Base-by-base conservation (phyloP, 2,797 vertebrate genomes). In the Myotis pilosus region DNA sequence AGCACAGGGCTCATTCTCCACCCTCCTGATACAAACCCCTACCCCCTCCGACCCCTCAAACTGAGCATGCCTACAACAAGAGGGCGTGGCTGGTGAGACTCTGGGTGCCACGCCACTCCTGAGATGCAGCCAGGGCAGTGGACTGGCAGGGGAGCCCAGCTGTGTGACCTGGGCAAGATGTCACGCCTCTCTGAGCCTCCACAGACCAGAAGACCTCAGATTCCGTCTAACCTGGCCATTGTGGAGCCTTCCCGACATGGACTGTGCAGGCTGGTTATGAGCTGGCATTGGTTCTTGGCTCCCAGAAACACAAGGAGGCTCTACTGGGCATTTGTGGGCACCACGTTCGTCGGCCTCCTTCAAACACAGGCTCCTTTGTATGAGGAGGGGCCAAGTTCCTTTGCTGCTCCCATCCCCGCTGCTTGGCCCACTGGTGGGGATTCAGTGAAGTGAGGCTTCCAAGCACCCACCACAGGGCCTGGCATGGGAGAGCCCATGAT, bases 1-100 rank as follows among this genome's bases (percentile, higher is more conserved):
- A 91, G 92, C 94, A 96, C 64, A 95, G 87, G 60, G 38, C 92
- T 96, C 93, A 94, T 53, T 97, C 88, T 93, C 93, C 22, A 86
- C 60, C 28, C 23, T 8, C 81, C 66, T 1, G 8, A 25, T 1
- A 11, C 17, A 30, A 12, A 71, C 4, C 75, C 88, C 87, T 6
- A 0, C 62, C 12, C 15, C 15, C 41, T 2, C 20, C 62, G 8
- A 8, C 0, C 1, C 20, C 44, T 7, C 20, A 19, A 15, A 12
- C 44, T 38, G 23, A 17, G n/a, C 28, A 62, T 6, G 47, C 68
- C 75, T 71, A 55, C 38, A 11, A 19, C 23, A 11, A 25, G 36
- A 6, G 0, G 25, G 23, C 0, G 2, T 8, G 25, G 33, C 38
- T 22, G 22, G 23, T 15, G 30, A 16, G 83, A 28, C 30, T 36